These are phyloP conservation scores for Orchesella flavescens DNA, from an alignment of 2,888 invertebrate species.

Conservation along the genomic window DNA sequence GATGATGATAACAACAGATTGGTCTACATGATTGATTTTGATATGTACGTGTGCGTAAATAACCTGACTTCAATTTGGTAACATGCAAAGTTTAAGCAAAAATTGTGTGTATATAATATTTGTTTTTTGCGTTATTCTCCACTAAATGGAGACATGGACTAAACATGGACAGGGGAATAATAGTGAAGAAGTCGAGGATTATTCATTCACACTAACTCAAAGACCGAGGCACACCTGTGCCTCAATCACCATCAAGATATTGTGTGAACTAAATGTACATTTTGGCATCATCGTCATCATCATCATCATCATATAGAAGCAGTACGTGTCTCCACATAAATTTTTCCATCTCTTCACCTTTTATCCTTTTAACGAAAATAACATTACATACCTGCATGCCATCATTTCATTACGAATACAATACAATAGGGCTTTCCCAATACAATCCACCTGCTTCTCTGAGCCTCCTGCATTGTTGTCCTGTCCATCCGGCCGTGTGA, in stretches of 20 bases:
- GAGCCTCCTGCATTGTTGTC: slow-evolving; percentile 25
- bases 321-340: slow-evolving; percentile 21
- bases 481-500: slow-evolving; percentile 19
- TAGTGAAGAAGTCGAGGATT: too few relatives aligned
- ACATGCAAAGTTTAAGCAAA: too few relatives aligned
- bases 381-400: neutral
- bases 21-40: too few relatives aligned
- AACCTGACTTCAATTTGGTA: too few relatives aligned
- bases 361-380: slow-evolving; percentile 12
- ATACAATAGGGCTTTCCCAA: neutral
- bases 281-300: slow-evolving; percentile 9
- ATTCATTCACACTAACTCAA: neutral
- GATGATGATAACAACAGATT: neutral
- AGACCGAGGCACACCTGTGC: slow-evolving; percentile 57
- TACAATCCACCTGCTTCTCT: slow-evolving; percentile 16
- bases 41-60: too few relatives aligned
- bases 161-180: neutral
- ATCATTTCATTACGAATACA: neutral
- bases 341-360: slow-evolving; percentile 24
- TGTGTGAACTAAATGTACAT: slow-evolving; percentile 19
- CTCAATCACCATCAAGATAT: slow-evolving; percentile 29
- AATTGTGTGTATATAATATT: too few relatives aligned
- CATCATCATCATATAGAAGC: slow-evolving; percentile 14
- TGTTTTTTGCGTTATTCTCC: too few relatives aligned
- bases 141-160: too few relatives aligned